Evolutionary conservation across 2,797 vertebrate species (phyloP).

Genomic region (Myotis findleyi): DNA sequence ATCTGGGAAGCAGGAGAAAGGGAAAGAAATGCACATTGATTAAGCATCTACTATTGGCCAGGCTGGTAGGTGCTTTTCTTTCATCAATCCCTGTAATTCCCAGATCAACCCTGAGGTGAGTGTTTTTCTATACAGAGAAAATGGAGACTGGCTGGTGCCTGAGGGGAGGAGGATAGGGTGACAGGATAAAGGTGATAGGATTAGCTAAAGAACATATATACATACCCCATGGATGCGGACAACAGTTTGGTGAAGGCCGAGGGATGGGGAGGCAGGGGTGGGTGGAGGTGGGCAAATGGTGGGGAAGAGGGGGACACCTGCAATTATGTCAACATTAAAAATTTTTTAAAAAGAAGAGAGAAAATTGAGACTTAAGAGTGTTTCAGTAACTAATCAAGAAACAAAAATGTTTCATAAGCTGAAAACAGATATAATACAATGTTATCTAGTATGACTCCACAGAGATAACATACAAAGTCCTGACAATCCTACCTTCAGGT

Average conservation of each 20-base stretch:
- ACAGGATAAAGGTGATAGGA: neutral
- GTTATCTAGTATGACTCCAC: neutral
- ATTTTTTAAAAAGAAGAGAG: neutral
- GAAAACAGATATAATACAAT: neutral
- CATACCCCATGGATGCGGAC: neutral
- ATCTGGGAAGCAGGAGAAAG: neutral
- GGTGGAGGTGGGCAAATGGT: neutral
- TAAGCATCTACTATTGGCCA: neutral
- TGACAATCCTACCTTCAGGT: neutral
- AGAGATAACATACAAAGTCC: neutral
- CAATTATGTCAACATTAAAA: neutral
- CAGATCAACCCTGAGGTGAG: slow-evolving; percentile 18
- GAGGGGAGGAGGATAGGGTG: neutral
- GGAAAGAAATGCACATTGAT: neutral
- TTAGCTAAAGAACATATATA: neutral
- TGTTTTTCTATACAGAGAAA: slow-evolving; percentile 12
- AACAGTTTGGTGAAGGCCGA: neutral
- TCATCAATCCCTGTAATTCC: neutral
- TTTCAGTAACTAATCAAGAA: neutral
- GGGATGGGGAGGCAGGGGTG: neutral
- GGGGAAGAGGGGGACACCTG: neutral
- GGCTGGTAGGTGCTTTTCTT: neutral
- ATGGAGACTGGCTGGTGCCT: neutral
- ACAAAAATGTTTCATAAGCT: neutral
- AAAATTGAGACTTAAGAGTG: neutral